Conservation (phyloP, 2,797 vertebrate species). For the Pangasius macronema region DNA sequence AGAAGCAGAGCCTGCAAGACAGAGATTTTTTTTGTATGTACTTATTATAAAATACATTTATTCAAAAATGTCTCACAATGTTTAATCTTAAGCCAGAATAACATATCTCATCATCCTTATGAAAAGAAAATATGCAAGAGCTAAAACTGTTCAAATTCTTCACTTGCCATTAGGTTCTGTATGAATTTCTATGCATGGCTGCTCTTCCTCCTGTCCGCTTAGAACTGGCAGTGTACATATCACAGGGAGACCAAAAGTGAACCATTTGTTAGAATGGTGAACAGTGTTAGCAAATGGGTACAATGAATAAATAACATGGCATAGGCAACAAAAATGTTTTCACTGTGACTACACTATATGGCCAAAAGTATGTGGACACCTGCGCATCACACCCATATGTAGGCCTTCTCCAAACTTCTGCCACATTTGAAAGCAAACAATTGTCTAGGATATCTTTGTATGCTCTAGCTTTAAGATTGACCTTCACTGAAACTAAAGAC, state of each 20-base stretch:
- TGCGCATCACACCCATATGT: not conserved
- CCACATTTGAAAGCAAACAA: no score
- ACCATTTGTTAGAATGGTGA: not conserved
- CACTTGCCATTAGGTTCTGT: not conserved
- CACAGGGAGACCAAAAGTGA: not conserved
- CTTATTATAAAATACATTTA: not conserved
- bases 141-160: not conserved
- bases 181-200: conserved; percentile 24
- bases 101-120: not conserved
- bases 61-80: not conserved
- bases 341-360: not conserved
- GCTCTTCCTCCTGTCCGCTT: not conserved
- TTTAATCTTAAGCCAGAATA: conserved; percentile 5
- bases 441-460: not conserved
- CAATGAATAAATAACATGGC: not conserved
- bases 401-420: not conserved
- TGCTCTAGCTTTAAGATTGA: not conserved
- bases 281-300: not conserved
- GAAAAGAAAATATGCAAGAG: not conserved
- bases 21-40: not conserved
- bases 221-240: not conserved
- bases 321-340: not conserved
- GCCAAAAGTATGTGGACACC: not conserved
- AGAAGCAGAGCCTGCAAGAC: not conserved
- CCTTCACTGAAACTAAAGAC: not conserved